Conservation (phyloP, 2,888 invertebrate species). For the Steromphala cineraria region DNA sequence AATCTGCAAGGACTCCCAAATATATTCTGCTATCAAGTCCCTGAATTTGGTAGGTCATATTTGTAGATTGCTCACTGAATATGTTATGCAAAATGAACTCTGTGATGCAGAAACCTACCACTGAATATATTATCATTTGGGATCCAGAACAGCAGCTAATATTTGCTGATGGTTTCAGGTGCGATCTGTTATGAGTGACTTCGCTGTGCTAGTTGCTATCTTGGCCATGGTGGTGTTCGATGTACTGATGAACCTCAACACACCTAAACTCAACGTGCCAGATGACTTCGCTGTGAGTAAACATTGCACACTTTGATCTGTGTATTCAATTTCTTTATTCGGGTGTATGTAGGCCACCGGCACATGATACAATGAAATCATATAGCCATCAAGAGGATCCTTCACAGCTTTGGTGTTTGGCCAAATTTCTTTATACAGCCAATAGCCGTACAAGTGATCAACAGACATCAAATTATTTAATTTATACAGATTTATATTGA, state of each 20-base stretch:
- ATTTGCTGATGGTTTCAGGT: constrained; percentile 79
- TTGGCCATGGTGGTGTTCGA: constrained; percentile 92
- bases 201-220: constrained; percentile 97
- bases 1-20: too few species aligned
- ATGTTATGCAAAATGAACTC: background rate
- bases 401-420: too few species aligned
- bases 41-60: too few species aligned
- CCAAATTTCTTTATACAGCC: too few species aligned
- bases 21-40: too few species aligned
- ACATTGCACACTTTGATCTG: background rate
- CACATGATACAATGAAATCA: too few species aligned
- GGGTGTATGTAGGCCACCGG: too few species aligned
- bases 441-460: too few species aligned
- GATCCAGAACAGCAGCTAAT: background rate
- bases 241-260: constrained; percentile 87
- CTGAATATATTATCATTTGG: background rate
- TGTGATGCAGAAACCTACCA: background rate
- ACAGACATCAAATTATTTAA: too few species aligned
- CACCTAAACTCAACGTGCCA: constrained; percentile 93
- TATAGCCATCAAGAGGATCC: too few species aligned
- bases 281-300: constrained; percentile 60
- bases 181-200: constrained; percentile 93
- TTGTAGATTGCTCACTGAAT: background rate
- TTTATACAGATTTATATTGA: too few species aligned
- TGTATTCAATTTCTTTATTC: too few species aligned